Base-by-base conservation (phyloP, 2,113 vertebrate genomes). In the Phyllostomus discolor region DNA sequence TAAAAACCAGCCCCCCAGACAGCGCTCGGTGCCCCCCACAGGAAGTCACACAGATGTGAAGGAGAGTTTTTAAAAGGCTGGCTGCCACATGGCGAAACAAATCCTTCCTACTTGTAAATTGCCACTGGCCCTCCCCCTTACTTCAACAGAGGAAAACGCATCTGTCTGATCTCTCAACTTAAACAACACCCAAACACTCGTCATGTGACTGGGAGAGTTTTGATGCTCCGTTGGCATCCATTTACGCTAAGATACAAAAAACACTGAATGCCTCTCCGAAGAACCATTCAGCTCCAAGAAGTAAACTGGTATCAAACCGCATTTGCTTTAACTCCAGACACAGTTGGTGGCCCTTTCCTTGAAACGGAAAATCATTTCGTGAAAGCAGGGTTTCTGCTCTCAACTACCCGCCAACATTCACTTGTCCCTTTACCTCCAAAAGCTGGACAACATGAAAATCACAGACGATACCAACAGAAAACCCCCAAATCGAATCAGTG, bases 361-460 rank as follows among this genome's bases (percentile, higher is more conserved):
- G 70, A 83, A 92, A 81, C 91, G 88, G 72, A 73, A 93, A 87
- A 57, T 85, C 52, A 85, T 31, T 50, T 94, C 10, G 2, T 75
- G 64, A 50, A 94, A 94, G 20, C 62, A 78, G 70, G 84, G 15
- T 46, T 92, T 91, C 69, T 96, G 67, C 31, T 75, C 26, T 94
- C 52, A 69, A 59, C 75, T 73, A 83, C 33, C 87, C 90, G 62
- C 75, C 83, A 67, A 72, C 22, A 87, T 54, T 86, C 46, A 73
- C 10, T 73, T 62, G 83, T 43, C 20, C 19, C 50, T 66, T 79
- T 66, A 88, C 24, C 12, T 54, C 73, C 64, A 64, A 88, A 76
- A 78, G 15, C 35, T n/a, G 7, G 31, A 67, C 93, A 78, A 89
- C 8, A 91, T n/a, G 67, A 54, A 78, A 82, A 64, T 69, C 88